These are phyloP conservation scores for Apamea sordens DNA, from an alignment of 2,888 invertebrate genomes.

Conservation along the genomic window DNA sequence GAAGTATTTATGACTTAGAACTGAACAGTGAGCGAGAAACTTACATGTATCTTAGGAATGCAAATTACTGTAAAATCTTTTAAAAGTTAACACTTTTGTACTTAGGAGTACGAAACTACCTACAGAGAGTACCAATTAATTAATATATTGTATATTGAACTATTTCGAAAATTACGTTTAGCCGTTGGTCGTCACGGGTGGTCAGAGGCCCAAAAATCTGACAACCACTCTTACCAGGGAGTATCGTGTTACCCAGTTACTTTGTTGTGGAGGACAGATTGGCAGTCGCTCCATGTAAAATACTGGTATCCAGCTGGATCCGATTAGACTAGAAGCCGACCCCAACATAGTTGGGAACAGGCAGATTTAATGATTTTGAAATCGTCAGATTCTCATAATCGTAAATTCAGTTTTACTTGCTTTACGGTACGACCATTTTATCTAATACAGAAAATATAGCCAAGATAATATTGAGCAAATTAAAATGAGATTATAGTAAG, in stretches of 20 bases:
- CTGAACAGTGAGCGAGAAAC: background rate
- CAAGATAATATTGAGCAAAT: conserved; percentile 22
- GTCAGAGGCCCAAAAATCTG: background rate
- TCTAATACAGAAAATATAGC: background rate
- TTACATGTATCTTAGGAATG: background rate
- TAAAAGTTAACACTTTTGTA: conserved; percentile 10
- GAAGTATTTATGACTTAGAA: background rate
- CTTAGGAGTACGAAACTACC: background rate
- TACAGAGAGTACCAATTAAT: background rate
- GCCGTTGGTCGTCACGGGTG: too few species aligned
- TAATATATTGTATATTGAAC: background rate
- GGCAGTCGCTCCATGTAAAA: background rate
- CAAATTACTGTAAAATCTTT: background rate
- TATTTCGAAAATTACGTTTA: background rate
- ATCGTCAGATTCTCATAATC: background rate
- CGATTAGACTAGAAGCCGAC: background rate
- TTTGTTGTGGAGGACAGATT: background rate
- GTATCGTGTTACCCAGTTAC: background rate
- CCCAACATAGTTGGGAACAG: too few species aligned
- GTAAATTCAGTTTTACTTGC: background rate
- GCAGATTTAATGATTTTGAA: background rate
- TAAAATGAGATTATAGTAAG: background rate
- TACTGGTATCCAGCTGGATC: background rate
- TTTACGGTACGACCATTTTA: background rate
- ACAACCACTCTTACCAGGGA: background rate